A percentile compares a stretch with the other conserved stretches of the same genome.
Evolutionary conservation across 2,797 vertebrate genomes (phyloP).

Genomic region (Gorsachius magnificus): DNA sequence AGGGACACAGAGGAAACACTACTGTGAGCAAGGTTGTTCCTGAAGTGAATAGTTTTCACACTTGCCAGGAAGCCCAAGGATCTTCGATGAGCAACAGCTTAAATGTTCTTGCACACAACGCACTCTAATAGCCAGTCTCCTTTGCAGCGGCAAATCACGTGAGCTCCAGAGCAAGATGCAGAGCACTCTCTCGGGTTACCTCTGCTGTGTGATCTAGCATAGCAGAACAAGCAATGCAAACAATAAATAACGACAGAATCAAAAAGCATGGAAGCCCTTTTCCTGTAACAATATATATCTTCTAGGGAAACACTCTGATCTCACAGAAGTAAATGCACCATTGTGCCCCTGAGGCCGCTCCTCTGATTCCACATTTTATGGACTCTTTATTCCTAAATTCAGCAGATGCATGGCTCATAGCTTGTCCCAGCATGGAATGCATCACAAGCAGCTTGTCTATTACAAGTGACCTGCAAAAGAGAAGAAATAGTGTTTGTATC

Average conservation of each 20-base stretch:
- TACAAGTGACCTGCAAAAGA: conserved; percentile 45
- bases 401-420: conserved; percentile 57
- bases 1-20: not conserved
- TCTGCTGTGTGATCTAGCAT: not conserved
- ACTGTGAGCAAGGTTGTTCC: not conserved
- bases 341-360: conserved; percentile 55
- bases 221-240: not conserved
- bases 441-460: conserved; percentile 67
- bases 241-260: conserved; percentile 54
- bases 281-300: conserved; percentile 58
- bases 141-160: not conserved
- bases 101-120: not conserved
- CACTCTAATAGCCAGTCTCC: not conserved
- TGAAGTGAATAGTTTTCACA: not conserved
- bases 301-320: conserved; percentile 56
- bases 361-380: conserved; percentile 63
- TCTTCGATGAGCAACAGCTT: not conserved
- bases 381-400: conserved; percentile 58
- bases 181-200: not conserved
- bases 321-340: conserved; percentile 49
- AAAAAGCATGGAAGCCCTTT: conserved; percentile 38
- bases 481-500: conserved; percentile 48
- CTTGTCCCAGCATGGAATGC: conserved; percentile 62
- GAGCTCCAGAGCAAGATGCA: not conserved
- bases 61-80: not conserved